Conservation (phyloP, 2,888 invertebrate genomes). For the Dermolepida albohirtum region DNA sequence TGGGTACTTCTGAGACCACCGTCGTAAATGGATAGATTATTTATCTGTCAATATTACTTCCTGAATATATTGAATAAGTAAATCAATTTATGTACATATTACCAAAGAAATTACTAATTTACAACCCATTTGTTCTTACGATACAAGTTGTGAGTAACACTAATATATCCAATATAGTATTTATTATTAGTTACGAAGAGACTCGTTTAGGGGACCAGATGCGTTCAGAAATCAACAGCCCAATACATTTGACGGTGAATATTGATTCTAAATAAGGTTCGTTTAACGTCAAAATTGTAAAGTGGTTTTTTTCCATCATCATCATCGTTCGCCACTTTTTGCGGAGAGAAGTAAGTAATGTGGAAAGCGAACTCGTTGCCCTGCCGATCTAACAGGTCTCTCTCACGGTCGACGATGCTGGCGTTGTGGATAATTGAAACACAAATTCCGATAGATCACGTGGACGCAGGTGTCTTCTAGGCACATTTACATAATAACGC, state of each 20-base stretch:
- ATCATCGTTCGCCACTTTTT: constrained; percentile 21
- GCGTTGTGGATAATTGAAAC: constrained; percentile 27
- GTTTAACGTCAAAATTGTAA: constrained; percentile 28
- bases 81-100: too few species aligned
- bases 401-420: not conserved
- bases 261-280: constrained; percentile 23
- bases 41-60: too few species aligned
- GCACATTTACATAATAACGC: constrained; percentile 49
- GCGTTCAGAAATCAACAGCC: constrained; percentile 11
- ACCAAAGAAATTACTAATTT: too few species aligned
- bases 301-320: constrained; percentile 21
- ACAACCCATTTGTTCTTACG: too few species aligned
- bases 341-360: constrained; percentile 8
- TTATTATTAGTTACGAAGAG: constrained; percentile 6
- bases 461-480: constrained; percentile 41
- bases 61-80: too few species aligned
- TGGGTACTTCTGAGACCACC: too few species aligned
- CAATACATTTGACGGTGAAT: constrained; percentile 3
- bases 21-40: too few species aligned
- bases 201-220: constrained; percentile 14
- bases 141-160: too few species aligned
- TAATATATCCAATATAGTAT: not conserved
- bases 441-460: constrained; percentile 44
- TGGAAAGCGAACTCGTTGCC: not conserved
- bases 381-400: too few species aligned